These are phyloP conservation scores for Aleadryas rufinucha DNA, from an alignment of 2,113 vertebrate species.

Conservation along the genomic window DNA sequence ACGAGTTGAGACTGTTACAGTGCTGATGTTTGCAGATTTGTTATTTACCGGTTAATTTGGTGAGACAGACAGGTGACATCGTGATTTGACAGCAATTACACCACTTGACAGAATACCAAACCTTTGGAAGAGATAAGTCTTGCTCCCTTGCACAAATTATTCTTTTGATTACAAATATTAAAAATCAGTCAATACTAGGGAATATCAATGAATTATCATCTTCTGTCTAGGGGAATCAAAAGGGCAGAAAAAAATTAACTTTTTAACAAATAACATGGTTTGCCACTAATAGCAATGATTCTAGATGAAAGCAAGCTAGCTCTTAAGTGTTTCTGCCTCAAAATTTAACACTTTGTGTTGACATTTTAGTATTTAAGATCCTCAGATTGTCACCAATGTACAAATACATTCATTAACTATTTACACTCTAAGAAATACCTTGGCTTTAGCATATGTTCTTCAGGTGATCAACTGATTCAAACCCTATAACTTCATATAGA, in stretches of 20 bases:
- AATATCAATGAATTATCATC: background rate
- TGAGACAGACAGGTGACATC: background rate
- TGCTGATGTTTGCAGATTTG: background rate
- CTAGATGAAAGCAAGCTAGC: background rate
- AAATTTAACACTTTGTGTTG: background rate
- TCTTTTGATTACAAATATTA: background rate
- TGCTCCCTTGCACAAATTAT: background rate
- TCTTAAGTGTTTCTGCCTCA: background rate
- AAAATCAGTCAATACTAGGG: background rate
- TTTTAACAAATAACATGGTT: background rate
- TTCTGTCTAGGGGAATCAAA: background rate
- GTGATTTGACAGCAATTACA: background rate
- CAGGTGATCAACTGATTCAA: background rate
- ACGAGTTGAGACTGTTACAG: rapidly evolving
- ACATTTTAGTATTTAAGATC: background rate
- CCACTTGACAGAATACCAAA: background rate
- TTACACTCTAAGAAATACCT: background rate
- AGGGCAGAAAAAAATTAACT: background rate
- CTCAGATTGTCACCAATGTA: background rate
- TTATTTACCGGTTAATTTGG: background rate
- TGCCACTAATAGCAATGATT: background rate
- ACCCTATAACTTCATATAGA: background rate
- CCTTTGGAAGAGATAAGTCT: background rate
- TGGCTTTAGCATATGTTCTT: background rate
- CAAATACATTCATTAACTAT: background rate